phyloP scores from a whole-genome alignment of 2,888 invertebrate species.

The Agrilus mali region DNA sequence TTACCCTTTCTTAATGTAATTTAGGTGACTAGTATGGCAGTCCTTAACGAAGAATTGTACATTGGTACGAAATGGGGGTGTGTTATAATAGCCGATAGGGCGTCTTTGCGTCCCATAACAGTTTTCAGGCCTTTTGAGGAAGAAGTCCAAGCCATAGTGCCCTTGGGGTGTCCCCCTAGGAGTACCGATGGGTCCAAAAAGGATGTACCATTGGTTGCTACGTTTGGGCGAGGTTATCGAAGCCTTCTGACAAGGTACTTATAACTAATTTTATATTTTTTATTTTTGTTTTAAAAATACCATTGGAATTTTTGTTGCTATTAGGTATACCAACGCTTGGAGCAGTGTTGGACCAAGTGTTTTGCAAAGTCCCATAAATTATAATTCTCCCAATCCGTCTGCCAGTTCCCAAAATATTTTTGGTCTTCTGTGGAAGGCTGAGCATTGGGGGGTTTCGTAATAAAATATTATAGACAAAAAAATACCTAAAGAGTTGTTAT shows the following conservation, averaged over 20 bases:
- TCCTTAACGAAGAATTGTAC: conserved; percentile 59
- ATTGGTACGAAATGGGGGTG: conserved; percentile 94
- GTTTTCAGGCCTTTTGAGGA: conserved; percentile 87
- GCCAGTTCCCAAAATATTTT: conserved; percentile 39
- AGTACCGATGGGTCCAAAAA: conserved; percentile 32
- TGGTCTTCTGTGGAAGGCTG: conserved; percentile 59
- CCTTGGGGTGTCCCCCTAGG: conserved; percentile 35
- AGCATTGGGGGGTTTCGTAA: conserved; percentile 48
- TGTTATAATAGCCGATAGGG: conserved; percentile 75
- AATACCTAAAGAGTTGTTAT: background rate
- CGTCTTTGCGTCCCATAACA: conserved; percentile 70
- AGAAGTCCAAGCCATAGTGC: conserved; percentile 54
- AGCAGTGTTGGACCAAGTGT: conserved; percentile 28
- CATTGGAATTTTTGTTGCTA: no score
- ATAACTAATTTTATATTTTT: no score
- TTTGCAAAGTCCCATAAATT: conserved; percentile 26
- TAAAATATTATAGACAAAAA: background rate
- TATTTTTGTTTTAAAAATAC: no score
- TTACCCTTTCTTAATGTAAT: background rate
- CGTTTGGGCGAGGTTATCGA: conserved; percentile 75
- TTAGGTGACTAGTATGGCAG: conserved; percentile 58
- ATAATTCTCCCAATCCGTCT: conserved; percentile 11
- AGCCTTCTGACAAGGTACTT: conserved; percentile 48
- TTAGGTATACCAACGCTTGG: conserved; percentile 44
- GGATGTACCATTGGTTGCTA: conserved; percentile 48